Conservation (phyloP, 2,888 invertebrate genomes). For the Dryadula phaetusa region DNA sequence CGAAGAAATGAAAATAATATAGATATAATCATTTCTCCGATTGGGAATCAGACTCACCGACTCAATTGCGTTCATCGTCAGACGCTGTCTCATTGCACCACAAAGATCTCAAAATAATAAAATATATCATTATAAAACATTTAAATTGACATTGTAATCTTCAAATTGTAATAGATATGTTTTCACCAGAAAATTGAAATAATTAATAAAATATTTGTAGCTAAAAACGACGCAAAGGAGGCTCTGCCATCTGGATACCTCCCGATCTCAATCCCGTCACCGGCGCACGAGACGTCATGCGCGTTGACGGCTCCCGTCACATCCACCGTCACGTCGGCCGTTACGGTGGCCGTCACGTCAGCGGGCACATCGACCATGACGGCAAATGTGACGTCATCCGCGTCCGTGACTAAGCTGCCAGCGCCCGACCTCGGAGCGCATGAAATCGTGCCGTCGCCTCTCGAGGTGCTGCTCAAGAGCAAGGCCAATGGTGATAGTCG, state of each 20-base stretch:
- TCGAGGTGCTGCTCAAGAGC: constrained; percentile 49
- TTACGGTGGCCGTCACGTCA: constrained; percentile 45
- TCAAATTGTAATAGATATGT: too few species aligned
- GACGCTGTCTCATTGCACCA: too few species aligned
- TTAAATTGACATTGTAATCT: too few species aligned
- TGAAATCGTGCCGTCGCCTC: constrained; percentile 47
- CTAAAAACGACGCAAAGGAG: constrained; percentile 3
- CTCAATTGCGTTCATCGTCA: too few species aligned
- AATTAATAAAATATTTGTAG: background rate
- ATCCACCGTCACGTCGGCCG: constrained; percentile 47
- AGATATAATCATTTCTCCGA: too few species aligned
- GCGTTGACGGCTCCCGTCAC: constrained; percentile 29
- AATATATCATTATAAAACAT: too few species aligned
- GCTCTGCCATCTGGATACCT: constrained; percentile 32
- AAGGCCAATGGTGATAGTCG: constrained; percentile 67
- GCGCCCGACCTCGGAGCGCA: constrained; percentile 32
- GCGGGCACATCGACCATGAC: constrained; percentile 4
- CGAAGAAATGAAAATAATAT: too few species aligned
- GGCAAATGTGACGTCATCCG: constrained; percentile 45
- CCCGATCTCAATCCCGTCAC: constrained; percentile 36
- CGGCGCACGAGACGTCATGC: constrained; percentile 45
- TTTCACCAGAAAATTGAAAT: too few species aligned
- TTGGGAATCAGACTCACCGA: too few species aligned
- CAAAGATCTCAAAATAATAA: too few species aligned
- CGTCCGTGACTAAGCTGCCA: constrained; percentile 32